Evolutionary conservation across 1,140 invertebrate genomes (phyloP).

Genomic region (Archivesica marissinica): DNA sequence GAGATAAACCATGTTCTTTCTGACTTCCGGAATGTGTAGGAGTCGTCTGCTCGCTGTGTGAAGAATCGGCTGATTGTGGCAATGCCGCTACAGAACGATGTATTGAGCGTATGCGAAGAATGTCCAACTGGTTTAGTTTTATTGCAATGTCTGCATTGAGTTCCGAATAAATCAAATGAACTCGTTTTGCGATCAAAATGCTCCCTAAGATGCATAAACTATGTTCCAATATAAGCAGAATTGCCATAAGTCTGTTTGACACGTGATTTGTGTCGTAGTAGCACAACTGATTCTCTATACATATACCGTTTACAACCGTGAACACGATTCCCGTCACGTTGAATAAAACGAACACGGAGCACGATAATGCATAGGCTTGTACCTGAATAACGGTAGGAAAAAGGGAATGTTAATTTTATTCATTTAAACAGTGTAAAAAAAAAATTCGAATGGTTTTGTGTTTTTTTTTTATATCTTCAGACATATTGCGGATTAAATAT

Average conservation of each 20-base stretch:
- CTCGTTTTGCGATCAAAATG: slow-evolving; percentile 35
- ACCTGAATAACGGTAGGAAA: slow-evolving; percentile 26
- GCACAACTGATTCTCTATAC: slow-evolving; percentile 41
- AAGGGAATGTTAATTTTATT: not conserved
- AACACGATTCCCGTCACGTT: slow-evolving; percentile 59
- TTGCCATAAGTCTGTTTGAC: slow-evolving; percentile 43
- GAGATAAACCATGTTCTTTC: not conserved
- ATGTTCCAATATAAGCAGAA: slow-evolving; percentile 41
- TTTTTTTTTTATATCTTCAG: not conserved
- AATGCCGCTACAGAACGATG: not conserved
- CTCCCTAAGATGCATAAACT: slow-evolving; percentile 21
- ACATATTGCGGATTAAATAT: too few species aligned
- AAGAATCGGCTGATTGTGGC: not conserved
- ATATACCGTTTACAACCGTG: slow-evolving; percentile 51
- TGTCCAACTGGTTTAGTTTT: slow-evolving; percentile 18
- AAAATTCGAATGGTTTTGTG: not conserved
- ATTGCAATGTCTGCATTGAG: slow-evolving; percentile 20
- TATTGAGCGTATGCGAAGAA: not conserved
- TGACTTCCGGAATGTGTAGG: not conserved
- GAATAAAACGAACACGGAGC: slow-evolving; percentile 51
- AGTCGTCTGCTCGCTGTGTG: not conserved
- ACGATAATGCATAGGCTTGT: not conserved
- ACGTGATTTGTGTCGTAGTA: slow-evolving; percentile 51
- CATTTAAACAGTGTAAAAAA: not conserved
- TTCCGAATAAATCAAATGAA: slow-evolving; percentile 36